Conservation (phyloP, 2,888 invertebrate genomes). For the Chloromyia formosa region DNA sequence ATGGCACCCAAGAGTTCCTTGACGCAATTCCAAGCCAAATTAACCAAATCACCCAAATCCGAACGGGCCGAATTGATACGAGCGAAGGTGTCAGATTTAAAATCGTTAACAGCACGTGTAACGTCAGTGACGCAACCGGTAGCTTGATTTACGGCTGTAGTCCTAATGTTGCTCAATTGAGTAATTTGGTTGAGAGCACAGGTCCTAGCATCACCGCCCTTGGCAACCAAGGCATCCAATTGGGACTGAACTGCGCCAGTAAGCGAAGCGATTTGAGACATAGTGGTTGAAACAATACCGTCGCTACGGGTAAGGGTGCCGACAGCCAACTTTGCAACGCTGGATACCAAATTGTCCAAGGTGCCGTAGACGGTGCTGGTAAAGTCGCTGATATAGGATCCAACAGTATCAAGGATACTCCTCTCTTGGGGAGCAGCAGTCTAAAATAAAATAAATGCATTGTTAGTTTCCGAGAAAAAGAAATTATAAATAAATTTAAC, state of each 20-base stretch:
- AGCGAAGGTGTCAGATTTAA: background rate
- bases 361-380: background rate
- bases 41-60: background rate
- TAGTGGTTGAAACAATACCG: background rate
- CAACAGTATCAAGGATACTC: background rate
- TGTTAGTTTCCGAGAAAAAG: background rate
- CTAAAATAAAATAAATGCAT: slow-evolving; percentile 13
- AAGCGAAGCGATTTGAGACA: background rate
- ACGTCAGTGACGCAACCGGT: background rate
- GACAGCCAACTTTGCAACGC: background rate
- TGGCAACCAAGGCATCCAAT: slow-evolving; percentile 5
- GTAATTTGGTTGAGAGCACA: slow-evolving; percentile 16
- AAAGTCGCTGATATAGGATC: background rate
- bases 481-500: background rate
- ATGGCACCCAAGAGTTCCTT: background rate
- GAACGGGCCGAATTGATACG: no score
- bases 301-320: background rate
- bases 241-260: background rate
- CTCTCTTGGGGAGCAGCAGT: slow-evolving; percentile 11
- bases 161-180: background rate
- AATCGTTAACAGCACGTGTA: background rate
- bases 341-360: background rate
- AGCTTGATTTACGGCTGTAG: background rate
- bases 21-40: background rate
- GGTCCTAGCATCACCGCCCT: background rate